phyloP scores from a whole-genome alignment of 2,888 invertebrate genomes.

The Agrochola litura region DNA sequence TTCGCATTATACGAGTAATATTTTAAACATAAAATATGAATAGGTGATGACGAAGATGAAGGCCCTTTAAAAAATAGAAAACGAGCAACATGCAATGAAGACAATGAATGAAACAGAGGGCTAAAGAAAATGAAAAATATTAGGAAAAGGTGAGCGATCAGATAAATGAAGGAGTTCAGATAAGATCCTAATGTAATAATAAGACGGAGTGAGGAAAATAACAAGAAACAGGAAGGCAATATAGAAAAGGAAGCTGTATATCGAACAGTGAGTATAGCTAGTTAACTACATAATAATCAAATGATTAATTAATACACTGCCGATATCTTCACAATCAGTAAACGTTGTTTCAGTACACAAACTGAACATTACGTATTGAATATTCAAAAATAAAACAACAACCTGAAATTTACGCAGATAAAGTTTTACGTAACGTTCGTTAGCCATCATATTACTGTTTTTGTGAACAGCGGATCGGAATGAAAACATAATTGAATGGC shows the following conservation, averaged over 20 bases:
- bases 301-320: background rate
- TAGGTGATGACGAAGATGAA: background rate
- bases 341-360: background rate
- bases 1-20: slow-evolving; percentile 10
- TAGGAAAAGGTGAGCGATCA: background rate
- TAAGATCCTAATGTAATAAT: background rate
- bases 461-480: slow-evolving; percentile 44
- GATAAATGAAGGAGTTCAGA: background rate
- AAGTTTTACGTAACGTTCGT: slow-evolving; percentile 30
- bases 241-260: background rate
- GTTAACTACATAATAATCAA: background rate
- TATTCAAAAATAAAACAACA: slow-evolving; percentile 27
- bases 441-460: slow-evolving; percentile 46
- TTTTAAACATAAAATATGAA: slow-evolving; percentile 15
- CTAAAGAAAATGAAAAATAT: background rate
- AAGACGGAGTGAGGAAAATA: background rate
- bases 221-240: background rate
- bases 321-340: slow-evolving; percentile 3
- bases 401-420: background rate
- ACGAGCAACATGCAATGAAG: background rate
- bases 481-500: slow-evolving; percentile 59
- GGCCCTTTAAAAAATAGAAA: background rate
- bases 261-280: background rate
- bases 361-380: background rate
- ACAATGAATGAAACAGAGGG: background rate